Conservation (phyloP, 1,140 invertebrate genomes). For the Andricus grossulariae region DNA sequence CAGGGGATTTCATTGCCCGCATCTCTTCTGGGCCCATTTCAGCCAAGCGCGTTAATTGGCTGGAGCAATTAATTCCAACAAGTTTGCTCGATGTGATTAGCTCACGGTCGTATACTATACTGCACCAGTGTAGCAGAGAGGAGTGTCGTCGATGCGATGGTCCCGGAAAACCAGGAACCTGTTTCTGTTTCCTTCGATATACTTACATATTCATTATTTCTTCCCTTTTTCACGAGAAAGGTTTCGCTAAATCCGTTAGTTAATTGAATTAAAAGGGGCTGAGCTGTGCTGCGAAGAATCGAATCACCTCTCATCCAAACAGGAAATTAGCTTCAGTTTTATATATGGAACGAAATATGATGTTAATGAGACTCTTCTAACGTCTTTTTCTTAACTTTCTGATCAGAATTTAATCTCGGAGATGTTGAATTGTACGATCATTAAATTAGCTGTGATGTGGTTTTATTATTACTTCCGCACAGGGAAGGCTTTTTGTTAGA, state of each 20-base stretch:
- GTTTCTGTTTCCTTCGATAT: constrained; percentile 66
- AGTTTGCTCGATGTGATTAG: constrained; percentile 67
- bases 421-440: constrained; percentile 7
- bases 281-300: constrained; percentile 2
- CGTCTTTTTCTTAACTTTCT: constrained; percentile 17
- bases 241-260: constrained; percentile 22
- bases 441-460: not conserved
- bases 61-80: constrained; percentile 75
- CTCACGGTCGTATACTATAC: constrained; percentile 48
- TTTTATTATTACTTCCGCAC: too few relatives aligned
- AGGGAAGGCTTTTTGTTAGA: too few relatives aligned
- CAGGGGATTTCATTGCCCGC: constrained; percentile 50
- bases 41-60: constrained; percentile 72
- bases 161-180: constrained; percentile 71
- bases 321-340: constrained; percentile 30
- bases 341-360: constrained; percentile 7
- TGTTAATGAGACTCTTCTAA: constrained; percentile 20
- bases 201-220: constrained; percentile 32
- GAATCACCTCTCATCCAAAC: constrained; percentile 23
- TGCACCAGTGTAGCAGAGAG: constrained; percentile 32
- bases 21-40: constrained; percentile 50
- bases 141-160: constrained; percentile 56
- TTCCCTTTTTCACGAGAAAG: not conserved
- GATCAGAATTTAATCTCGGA: constrained; percentile 2
- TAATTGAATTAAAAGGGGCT: constrained; percentile 28